Evolutionary conservation across 2,797 vertebrate genomes (phyloP), one percentile per base, ranked within the genome.

Genomic region (Lutjanus argentimaculatus): DNA sequence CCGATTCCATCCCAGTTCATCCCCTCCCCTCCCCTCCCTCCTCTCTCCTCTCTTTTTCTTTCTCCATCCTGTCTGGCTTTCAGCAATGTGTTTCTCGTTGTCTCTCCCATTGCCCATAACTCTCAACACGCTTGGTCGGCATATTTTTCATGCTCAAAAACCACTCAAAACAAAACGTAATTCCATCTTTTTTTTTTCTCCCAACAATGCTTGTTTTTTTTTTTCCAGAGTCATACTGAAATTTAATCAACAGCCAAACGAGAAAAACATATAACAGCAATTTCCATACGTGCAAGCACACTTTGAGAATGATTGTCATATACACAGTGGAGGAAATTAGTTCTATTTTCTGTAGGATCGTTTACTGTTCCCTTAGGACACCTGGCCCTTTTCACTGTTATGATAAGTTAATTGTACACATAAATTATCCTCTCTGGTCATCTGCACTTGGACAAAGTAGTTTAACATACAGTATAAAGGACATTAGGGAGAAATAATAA

Each of bases 21-120:
- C 80, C 77, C 84, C 84, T 59, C 62, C 68, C 48, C 56, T 61
- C 63, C 69, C 49, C 57, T 61, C 67, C 51, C 72, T 46, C 61
- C 67, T 49, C 76, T 48, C 70, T 67, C 45, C 64, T 36, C 70
- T 70, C 66, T 11, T 66, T 83, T 85, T 82, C 81, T 82, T 52
- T 79, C 85, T 90, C 80, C 78, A 77, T 91, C 89, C 89, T 80
- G 88, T 93, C 90, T 91, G 88, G 83, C 73, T 88, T 89, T 88
- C 55, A 74, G 88, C 77, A 94, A 93, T 94, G 89, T 93, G 93
- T 89, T 95, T 93, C 94, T 94, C 85, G 83, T 94, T 94, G 91
- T 91, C 92, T 90, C 86, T 89, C 88, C 75, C 75, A 59, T 16
- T 71, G 84, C 79, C 84, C 89, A 72, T 77, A 88, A 87, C 85